Percentiles rank a stretch among this genome's conserved stretches.
These are phyloP conservation scores for Exocentrus adspersus DNA, from an alignment of 2,888 invertebrate species.

Conservation along the genomic window DNA sequence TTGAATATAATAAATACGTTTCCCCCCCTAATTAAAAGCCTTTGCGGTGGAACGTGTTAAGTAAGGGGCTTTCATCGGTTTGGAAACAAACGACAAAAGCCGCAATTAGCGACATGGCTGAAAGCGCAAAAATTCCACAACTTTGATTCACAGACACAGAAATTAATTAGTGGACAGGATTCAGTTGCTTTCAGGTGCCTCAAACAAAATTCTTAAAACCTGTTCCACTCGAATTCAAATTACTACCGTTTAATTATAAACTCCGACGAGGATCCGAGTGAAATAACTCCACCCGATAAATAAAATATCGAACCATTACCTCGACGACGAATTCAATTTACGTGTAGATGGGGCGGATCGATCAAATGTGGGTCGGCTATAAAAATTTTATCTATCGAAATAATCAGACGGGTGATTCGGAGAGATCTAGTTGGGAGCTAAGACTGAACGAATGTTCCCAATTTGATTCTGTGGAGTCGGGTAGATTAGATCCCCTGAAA, in stretches of 20 bases:
- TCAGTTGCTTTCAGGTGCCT: too few species aligned
- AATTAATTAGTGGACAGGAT: neutral
- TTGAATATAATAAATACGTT: conserved; percentile 1
- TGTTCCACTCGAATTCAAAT: too few species aligned
- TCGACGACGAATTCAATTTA: conserved; percentile 12
- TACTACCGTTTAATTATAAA: too few species aligned
- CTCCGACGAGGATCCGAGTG: neutral
- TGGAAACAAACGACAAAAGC: neutral
- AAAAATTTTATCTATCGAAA: conserved; percentile 10
- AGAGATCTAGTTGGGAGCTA: neutral
- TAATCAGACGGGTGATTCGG: conserved; percentile 3
- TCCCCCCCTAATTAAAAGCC: neutral
- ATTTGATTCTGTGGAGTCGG: neutral
- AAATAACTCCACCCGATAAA: conserved; percentile 5
- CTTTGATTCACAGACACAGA: too few species aligned
- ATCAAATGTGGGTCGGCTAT: conserved; percentile 6
- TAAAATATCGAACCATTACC: conserved; percentile 4
- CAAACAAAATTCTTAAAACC: too few species aligned
- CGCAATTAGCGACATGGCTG: neutral
- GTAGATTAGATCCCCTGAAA: neutral
- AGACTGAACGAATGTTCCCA: conserved; percentile 1
- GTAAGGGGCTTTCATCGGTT: neutral
- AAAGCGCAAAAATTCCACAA: neutral
- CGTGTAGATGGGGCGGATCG: conserved; percentile 7
- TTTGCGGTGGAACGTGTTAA: neutral